Evolutionary conservation across 2,113 vertebrate species (phyloP).

Genomic region (Lophotis ruficrista): DNA sequence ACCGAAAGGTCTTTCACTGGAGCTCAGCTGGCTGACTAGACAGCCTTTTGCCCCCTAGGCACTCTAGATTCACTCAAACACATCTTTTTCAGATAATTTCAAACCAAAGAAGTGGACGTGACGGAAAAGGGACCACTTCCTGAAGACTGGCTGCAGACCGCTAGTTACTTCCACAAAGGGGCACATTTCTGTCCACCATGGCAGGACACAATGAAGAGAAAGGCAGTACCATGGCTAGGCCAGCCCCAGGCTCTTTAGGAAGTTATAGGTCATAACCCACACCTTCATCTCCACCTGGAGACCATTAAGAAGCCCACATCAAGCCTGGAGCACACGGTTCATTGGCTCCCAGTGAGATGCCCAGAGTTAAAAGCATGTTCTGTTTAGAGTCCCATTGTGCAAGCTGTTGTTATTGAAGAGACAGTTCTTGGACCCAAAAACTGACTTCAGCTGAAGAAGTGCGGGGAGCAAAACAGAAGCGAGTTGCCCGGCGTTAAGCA

Average conservation of each 20-base stretch:
- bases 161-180: background rate
- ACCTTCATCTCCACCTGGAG: slow-evolving; percentile 27
- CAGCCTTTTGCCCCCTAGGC: background rate
- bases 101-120: background rate
- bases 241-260: background rate
- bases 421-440: background rate
- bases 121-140: background rate
- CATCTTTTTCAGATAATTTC: background rate
- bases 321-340: background rate
- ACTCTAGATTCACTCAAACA: background rate
- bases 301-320: background rate
- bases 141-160: background rate
- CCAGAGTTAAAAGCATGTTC: background rate
- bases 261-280: slow-evolving; percentile 12
- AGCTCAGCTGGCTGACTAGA: background rate
- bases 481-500: background rate
- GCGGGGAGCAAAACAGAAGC: background rate
- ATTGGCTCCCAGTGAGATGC: background rate
- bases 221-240: background rate
- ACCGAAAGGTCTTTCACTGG: background rate
- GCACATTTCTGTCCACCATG: background rate
- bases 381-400: background rate
- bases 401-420: background rate
- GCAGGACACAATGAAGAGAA: background rate
- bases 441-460: background rate